A percentile compares a stretch with the other conserved stretches of the same genome.
Conservation (phyloP, 2,888 invertebrate species). For the Stenolophus ochropezus region DNA sequence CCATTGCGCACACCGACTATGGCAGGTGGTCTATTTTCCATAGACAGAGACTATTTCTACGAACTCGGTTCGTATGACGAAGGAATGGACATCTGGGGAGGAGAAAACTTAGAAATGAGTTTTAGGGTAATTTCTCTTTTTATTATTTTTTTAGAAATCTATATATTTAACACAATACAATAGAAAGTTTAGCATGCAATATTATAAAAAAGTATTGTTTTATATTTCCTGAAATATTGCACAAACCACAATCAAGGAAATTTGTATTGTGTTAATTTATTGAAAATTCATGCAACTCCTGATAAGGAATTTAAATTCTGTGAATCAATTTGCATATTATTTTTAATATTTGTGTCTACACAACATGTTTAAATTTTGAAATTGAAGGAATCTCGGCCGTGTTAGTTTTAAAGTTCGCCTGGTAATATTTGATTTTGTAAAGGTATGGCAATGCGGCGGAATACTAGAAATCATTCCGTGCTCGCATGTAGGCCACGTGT, state of each 20-base stretch:
- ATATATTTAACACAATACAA: slow-evolving; percentile 6
- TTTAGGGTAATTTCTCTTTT: slow-evolving; percentile 81
- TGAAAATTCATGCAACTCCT: not conserved
- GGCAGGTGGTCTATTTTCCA: slow-evolving; percentile 97
- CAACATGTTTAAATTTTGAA: slow-evolving; percentile 32
- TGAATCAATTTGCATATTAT: slow-evolving; percentile 1
- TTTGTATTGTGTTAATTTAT: not conserved
- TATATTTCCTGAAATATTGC: not conserved
- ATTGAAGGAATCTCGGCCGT: slow-evolving; percentile 18
- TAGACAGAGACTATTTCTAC: slow-evolving; percentile 97
- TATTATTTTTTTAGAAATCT: not conserved
- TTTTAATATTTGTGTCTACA: slow-evolving; percentile 42
- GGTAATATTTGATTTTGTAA: slow-evolving; percentile 68
- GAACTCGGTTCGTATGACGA: slow-evolving; percentile 98
- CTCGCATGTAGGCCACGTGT: slow-evolving; percentile 97
- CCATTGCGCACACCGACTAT: slow-evolving; percentile 97
- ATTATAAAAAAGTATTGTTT: not conserved
- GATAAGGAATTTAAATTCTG: not conserved
- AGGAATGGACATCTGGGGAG: slow-evolving; percentile 99
- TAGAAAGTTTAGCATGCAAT: slow-evolving; percentile 14
- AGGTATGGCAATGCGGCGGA: slow-evolving; percentile 99
- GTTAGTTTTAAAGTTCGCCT: not conserved
- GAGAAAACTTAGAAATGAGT: slow-evolving; percentile 96
- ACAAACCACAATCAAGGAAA: not conserved
- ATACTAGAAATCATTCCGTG: slow-evolving; percentile 96